Evolutionary conservation across 2,888 invertebrate genomes (phyloP), one percentile per base, ranked within the genome.

Genomic region (Vanessa cardui): DNA sequence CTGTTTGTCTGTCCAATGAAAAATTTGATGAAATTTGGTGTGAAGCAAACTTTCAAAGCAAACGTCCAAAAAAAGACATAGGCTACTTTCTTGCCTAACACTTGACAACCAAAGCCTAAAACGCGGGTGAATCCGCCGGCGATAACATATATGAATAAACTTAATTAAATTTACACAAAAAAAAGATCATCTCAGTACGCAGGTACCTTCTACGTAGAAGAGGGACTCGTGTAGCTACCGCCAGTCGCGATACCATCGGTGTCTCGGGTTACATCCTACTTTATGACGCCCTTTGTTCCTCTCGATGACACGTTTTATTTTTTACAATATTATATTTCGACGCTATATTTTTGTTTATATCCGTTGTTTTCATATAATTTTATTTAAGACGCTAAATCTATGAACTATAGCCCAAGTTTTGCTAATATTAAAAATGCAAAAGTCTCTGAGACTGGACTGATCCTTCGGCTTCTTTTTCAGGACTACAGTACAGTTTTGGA

Each of bases 251-350:
- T 73, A 72, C 62, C 52, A 72, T 72, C 68, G 15, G 47, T 46
- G 75, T 74, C 66, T 75, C 70, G 63, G 72, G 70, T 75, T 75
- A 65, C 52, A 49, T 49, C 75, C 58, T 49, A 39, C 58, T 72
- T 64, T 74, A 73, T 45, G 66, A 60, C 59, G 18, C 67, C 62
- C 70, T 73, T 70, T 66, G 67, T 73, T 69, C 68, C 70, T 68
- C 60, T 71, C 54, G 66, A 58, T 72, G 69, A 71, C 69, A 64
- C 56, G 64, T 60, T 50, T 46, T 58, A 58, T 62, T 62, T 60
- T 67, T 58, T 47, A 52, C 39, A 31, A 58, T 62, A 46, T 60
- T 62, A 61, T 69, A 58, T 18, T 65, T 65, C 39, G 64, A 58
- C 50, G 46, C 20, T 49, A 15, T 50, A 21, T 66, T 60, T 69